These are phyloP conservation scores for Nephrotoma guestfalica DNA, from an alignment of 2,888 invertebrate genomes.

Conservation along the genomic window DNA sequence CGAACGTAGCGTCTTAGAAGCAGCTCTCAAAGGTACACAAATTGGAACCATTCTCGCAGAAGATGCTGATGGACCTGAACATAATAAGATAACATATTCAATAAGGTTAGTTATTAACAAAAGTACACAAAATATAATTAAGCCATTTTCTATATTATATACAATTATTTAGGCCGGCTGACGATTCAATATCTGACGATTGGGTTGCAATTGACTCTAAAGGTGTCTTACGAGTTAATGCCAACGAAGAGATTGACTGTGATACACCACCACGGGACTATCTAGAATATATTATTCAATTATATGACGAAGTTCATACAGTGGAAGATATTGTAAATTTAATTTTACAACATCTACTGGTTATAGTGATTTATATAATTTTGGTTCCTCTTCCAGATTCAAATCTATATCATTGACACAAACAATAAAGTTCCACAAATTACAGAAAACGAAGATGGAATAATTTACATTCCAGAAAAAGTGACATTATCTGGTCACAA, in stretches of 20 bases:
- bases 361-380: conserved; percentile 1
- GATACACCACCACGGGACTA: conserved; percentile 34
- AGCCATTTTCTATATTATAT: not conserved
- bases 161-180: conserved; percentile 27
- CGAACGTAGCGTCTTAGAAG: conserved; percentile 37
- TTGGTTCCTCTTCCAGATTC: conserved; percentile 31
- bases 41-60: conserved; percentile 42
- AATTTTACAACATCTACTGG: conserved; percentile 1
- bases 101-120: conserved; percentile 33
- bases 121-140: not conserved
- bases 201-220: conserved; percentile 36
- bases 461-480: conserved; percentile 36
- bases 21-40: conserved; percentile 31
- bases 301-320: conserved; percentile 33
- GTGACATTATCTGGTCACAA: conserved; percentile 27
- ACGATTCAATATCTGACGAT: conserved; percentile 28
- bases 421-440: conserved; percentile 41
- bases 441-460: not conserved
- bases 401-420: conserved; percentile 41
- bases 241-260: conserved; percentile 37
- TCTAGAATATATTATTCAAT: conserved; percentile 39
- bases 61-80: conserved; percentile 44
- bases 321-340: conserved; percentile 32
- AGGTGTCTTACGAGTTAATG: conserved; percentile 39
- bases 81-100: conserved; percentile 40